A percentile compares a stretch with the other conserved stretches of the same genome.
These are phyloP conservation scores for Mellivora capensis DNA, from an alignment of 2,113 vertebrate genomes.

Conservation along the genomic window DNA sequence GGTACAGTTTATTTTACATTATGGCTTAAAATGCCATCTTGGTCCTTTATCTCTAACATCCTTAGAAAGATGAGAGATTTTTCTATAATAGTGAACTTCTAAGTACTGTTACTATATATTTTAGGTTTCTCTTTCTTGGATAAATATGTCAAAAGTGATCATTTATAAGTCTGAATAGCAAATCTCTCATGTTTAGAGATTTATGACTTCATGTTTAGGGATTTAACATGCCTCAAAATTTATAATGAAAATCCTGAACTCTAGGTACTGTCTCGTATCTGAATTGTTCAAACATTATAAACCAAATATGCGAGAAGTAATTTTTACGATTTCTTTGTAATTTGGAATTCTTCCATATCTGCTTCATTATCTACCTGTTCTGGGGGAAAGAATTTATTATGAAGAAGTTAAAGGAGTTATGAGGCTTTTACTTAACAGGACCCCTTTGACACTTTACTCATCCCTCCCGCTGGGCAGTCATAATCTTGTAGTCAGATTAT, in stretches of 20 bases:
- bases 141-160: neutral
- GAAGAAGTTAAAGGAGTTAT: neutral
- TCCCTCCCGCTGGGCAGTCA: neutral
- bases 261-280: neutral
- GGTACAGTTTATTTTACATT: conserved; percentile 38
- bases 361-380: neutral
- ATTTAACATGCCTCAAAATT: neutral
- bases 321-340: neutral
- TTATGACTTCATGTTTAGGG: neutral
- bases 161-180: neutral
- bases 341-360: neutral
- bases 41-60: neutral
- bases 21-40: conserved; percentile 17
- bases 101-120: neutral
- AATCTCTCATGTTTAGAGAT: neutral
- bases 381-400: neutral
- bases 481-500: neutral
- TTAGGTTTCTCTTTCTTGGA: neutral
- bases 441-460: neutral
- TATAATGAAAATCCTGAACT: conserved; percentile 9
- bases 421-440: neutral
- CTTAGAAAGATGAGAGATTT: conserved; percentile 1
- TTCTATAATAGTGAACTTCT: conserved; percentile 3
- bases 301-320: neutral
- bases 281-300: neutral